Conservation (phyloP, 1,140 invertebrate species). For the Drosophila saltans region DNA sequence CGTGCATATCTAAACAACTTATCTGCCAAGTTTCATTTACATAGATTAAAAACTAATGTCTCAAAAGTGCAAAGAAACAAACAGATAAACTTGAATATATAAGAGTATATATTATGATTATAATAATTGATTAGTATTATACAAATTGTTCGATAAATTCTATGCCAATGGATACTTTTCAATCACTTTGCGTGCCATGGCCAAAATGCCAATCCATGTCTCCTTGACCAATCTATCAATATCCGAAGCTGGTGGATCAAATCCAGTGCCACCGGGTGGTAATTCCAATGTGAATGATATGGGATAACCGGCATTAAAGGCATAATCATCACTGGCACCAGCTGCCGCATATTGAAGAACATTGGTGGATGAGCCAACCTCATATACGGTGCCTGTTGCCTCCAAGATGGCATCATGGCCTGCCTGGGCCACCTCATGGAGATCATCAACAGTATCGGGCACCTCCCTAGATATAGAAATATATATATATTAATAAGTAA, state of each 20-base stretch:
- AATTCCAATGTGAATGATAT: slow-evolving; percentile 89
- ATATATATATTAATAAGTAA: background rate
- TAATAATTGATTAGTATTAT: slow-evolving; percentile 21
- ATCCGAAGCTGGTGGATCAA: slow-evolving; percentile 87
- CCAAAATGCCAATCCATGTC: slow-evolving; percentile 86
- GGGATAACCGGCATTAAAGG: slow-evolving; percentile 85
- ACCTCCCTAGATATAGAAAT: slow-evolving; percentile 43
- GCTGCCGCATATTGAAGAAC: slow-evolving; percentile 84
- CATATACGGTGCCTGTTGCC: slow-evolving; percentile 84
- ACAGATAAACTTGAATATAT: no score
- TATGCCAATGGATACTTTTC: slow-evolving; percentile 63
- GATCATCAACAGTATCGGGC: slow-evolving; percentile 73
- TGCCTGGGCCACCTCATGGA: slow-evolving; percentile 82
- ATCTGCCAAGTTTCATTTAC: no score
- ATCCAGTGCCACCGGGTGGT: slow-evolving; percentile 86
- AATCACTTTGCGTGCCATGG: slow-evolving; percentile 67
- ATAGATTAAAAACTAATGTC: no score
- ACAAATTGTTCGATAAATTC: background rate
- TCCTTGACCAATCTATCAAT: slow-evolving; percentile 87
- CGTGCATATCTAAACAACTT: no score
- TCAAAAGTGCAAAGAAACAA: no score
- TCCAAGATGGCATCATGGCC: slow-evolving; percentile 83
- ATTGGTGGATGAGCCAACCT: slow-evolving; percentile 86
- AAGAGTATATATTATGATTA: no score
- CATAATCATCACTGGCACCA: slow-evolving; percentile 88